Evolutionary conservation across 2,797 vertebrate genomes (phyloP).

Genomic region (Merluccius polli): DNA sequence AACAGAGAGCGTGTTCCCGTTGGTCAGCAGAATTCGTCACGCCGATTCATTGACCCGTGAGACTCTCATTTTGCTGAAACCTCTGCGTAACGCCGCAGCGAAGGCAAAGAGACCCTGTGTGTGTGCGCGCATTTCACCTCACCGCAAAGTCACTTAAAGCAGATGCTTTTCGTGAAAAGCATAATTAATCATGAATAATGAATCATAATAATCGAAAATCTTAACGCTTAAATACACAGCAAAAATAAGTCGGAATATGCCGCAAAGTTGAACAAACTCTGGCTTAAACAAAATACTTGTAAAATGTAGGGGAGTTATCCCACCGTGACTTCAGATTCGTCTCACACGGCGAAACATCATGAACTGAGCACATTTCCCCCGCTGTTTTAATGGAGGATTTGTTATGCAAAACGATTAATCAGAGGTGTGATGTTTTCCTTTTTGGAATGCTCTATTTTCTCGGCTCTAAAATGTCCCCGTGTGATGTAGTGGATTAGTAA

Average conservation of each 20-base stretch:
- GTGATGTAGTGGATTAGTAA: conserved; percentile 2
- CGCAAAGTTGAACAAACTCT: not conserved
- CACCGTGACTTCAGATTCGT: not conserved
- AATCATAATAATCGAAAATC: not conserved
- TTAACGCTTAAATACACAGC: not conserved
- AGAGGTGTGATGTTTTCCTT: not conserved
- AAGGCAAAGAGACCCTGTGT: not conserved
- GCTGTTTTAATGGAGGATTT: conserved; percentile 1
- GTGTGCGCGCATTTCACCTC: not conserved
- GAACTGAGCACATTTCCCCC: not conserved
- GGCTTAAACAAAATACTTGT: not conserved
- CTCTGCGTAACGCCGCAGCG: not conserved
- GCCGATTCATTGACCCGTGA: not conserved
- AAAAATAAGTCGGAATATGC: not conserved
- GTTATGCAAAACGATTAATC: conserved; percentile 6
- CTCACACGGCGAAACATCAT: not conserved
- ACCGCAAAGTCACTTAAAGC: not conserved
- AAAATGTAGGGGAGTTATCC: not conserved
- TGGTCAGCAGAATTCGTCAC: not conserved
- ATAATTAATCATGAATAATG: not conserved
- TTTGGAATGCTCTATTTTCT: not conserved
- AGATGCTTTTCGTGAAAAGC: not conserved
- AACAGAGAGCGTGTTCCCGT: not conserved
- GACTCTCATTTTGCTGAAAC: not conserved
- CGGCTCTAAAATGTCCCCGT: not conserved